phyloP scores from a whole-genome alignment of 2,113 vertebrate species.

The Willisornis vidua region DNA sequence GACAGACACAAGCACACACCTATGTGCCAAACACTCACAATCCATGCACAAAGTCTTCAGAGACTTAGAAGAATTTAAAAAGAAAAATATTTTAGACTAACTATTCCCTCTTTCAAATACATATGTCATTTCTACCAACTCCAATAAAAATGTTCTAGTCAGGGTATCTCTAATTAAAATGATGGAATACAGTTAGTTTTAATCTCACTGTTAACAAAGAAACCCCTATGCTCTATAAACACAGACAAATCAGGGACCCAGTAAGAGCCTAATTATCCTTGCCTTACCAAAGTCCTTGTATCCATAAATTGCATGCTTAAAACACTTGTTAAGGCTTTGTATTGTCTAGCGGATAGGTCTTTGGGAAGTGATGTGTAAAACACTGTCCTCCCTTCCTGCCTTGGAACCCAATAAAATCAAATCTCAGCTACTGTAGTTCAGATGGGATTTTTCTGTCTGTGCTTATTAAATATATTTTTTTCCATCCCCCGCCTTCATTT shows the following conservation, averaged over 20 bases:
- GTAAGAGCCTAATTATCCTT: background rate
- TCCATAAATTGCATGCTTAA: background rate
- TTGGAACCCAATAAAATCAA: background rate
- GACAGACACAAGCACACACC: background rate
- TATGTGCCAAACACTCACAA: background rate
- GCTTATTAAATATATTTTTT: background rate
- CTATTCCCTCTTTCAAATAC: background rate
- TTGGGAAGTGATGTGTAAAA: background rate
- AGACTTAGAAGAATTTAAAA: background rate
- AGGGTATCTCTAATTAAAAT: background rate
- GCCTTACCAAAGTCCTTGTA: background rate
- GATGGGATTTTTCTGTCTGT: background rate
- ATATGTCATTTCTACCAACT: background rate
- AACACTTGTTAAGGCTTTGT: background rate
- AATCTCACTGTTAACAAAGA: background rate
- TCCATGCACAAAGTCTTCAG: background rate
- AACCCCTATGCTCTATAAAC: fast-evolving
- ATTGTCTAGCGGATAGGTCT: background rate
- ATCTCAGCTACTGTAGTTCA: background rate
- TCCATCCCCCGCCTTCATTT: background rate
- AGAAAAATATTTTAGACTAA: background rate
- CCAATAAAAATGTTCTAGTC: background rate
- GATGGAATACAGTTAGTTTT: background rate
- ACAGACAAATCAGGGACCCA: background rate
- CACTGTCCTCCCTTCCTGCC: background rate